These are phyloP conservation scores for Epizoanthus scotinus DNA, from an alignment of 92 coral and sea anemone species.

Conservation along the genomic window DNA sequence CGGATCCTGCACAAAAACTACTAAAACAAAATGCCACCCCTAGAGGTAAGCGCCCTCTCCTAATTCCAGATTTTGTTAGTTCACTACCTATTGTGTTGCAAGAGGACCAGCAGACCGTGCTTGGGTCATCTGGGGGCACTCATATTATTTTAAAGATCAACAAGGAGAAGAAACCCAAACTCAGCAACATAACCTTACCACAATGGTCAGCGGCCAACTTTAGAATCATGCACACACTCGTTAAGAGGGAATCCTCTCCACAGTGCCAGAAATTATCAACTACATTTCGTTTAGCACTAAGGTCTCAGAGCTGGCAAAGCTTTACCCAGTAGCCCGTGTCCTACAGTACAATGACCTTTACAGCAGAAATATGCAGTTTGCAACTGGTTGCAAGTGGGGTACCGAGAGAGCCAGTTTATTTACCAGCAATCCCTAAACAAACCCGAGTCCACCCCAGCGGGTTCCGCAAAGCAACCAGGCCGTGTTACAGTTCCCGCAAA, in stretches of 20 bases:
- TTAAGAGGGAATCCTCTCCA: conserved; percentile 14
- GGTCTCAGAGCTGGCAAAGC: conserved; percentile 43
- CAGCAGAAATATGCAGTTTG: conserved; percentile 37
- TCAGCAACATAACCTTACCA: conserved; percentile 32
- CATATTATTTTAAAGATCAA: conserved; percentile 36
- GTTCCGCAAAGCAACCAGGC: conserved; percentile 21
- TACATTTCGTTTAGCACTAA: conserved; percentile 26
- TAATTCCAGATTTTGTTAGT: conserved; percentile 43
- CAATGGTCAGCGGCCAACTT: conserved; percentile 44
- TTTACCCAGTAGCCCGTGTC: conserved; percentile 35
- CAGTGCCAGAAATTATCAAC: conserved; percentile 41
- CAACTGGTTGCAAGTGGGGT: conserved; percentile 46
- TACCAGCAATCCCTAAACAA: conserved; percentile 39
- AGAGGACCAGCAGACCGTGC: conserved; percentile 48
- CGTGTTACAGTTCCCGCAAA: conserved; percentile 1
- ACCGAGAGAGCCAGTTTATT: conserved; percentile 45
- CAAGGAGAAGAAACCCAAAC: conserved; percentile 26
- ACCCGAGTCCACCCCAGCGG: conserved; percentile 18
- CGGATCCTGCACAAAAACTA: conserved; percentile 34
- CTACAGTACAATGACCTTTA: conserved; percentile 43
- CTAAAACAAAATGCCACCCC: conserved; percentile 21
- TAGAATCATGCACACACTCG: conserved; percentile 27
- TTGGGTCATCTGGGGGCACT: conserved; percentile 43
- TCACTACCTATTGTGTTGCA: conserved; percentile 45
- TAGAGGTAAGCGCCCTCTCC: conserved; percentile 38